A percentile compares a stretch with the other conserved stretches of the same genome.
phyloP scores from a whole-genome alignment of 2,113 vertebrate species.

The Seriola quinqueradiata region DNA sequence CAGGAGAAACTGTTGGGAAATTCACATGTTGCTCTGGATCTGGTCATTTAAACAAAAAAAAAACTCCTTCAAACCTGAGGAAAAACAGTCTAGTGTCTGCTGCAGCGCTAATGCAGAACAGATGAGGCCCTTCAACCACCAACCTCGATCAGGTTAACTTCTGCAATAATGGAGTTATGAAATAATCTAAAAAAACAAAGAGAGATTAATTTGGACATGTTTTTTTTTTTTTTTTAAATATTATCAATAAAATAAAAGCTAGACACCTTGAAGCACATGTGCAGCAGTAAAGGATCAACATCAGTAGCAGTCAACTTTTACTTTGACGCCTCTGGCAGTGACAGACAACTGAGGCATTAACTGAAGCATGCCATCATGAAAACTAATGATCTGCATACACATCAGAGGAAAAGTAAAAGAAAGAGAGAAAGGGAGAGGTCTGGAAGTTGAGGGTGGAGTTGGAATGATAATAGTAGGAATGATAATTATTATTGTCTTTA shows the following conservation, averaged over 20 bases:
- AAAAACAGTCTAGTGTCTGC: slow-evolving; percentile 9
- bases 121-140: slow-evolving; percentile 21
- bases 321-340: slow-evolving; percentile 4
- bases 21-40: slow-evolving; percentile 25
- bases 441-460: slow-evolving; percentile 40
- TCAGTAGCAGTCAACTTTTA: neutral
- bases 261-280: neutral
- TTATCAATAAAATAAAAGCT: neutral
- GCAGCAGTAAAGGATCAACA: slow-evolving; percentile 5
- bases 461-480: slow-evolving; percentile 56
- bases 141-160: slow-evolving; percentile 39
- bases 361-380: slow-evolving; percentile 21
- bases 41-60: neutral
- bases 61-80: slow-evolving; percentile 10
- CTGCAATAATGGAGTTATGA: neutral
- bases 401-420: slow-evolving; percentile 13
- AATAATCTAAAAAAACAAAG: neutral
- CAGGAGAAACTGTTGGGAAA: neutral
- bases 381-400: slow-evolving; percentile 51
- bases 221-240: neutral
- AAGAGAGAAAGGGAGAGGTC: no score
- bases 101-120: slow-evolving; percentile 44
- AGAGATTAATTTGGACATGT: neutral
- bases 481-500: slow-evolving; percentile 46
- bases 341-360: slow-evolving; percentile 30